phyloP scores from a whole-genome alignment of 2,113 vertebrate genomes.

The Serilophus lunatus region DNA sequence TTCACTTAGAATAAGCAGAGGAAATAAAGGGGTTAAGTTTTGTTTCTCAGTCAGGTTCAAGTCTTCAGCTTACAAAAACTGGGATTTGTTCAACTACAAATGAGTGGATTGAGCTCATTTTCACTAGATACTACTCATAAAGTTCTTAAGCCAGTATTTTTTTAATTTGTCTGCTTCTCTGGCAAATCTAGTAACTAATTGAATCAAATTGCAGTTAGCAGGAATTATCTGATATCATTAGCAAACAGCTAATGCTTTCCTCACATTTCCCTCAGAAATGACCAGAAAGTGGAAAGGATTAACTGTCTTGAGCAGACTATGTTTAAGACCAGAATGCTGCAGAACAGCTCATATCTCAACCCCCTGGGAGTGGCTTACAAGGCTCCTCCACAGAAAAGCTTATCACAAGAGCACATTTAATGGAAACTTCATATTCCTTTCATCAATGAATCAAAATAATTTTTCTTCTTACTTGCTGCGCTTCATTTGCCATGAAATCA shows the following conservation, averaged over 20 bases:
- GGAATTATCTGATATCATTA: background rate
- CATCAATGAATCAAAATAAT: background rate
- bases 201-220: background rate
- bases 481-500: conserved; percentile 19
- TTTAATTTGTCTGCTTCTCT: background rate
- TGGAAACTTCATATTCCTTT: background rate
- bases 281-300: background rate
- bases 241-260: background rate
- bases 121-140: background rate
- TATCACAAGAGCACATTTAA: background rate
- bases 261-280: background rate
- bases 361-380: background rate
- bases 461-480: background rate
- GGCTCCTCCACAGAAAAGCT: background rate
- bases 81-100: background rate
- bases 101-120: background rate
- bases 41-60: background rate
- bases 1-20: background rate
- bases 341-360: background rate
- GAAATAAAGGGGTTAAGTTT: background rate
- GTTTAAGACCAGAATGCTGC: background rate
- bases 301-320: background rate
- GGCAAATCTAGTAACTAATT: background rate
- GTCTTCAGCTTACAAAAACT: background rate
- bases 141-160: background rate